A percentile compares a stretch with the other conserved stretches of the same genome.
Conservation (phyloP, 1,140 invertebrate species). For the Sitodiplosis mosellana region DNA sequence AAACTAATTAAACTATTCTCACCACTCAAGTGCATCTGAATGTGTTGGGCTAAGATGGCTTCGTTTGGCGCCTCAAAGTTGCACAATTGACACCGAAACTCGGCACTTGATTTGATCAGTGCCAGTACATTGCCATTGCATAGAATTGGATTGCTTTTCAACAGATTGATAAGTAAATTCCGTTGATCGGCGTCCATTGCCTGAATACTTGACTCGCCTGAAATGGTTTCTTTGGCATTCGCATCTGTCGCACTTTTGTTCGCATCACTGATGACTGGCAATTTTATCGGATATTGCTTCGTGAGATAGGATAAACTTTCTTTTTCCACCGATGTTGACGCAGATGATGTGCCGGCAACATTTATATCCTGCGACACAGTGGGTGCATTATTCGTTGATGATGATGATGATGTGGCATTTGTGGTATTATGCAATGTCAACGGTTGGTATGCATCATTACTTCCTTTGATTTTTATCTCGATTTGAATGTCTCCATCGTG, state of each 20-base stretch:
- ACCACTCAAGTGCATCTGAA: conserved; percentile 12
- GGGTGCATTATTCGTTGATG: conserved; percentile 46
- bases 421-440: conserved; percentile 57
- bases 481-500: conserved; percentile 50
- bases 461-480: conserved; percentile 26
- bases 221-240: too few species aligned
- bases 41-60: conserved; percentile 27
- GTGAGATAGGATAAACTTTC: too few species aligned
- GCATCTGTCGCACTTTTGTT: too few species aligned
- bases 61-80: conserved; percentile 14
- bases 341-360: conserved; percentile 11
- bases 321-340: background rate
- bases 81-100: conserved; percentile 30
- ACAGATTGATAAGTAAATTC: background rate
- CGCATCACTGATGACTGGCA: too few species aligned
- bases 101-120: conserved; percentile 39
- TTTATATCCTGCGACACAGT: conserved; percentile 37
- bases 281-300: too few species aligned
- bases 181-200: too few species aligned
- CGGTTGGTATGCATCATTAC: conserved; percentile 22
- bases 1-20: background rate
- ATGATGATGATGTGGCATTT: conserved; percentile 45
- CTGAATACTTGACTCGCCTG: too few species aligned
- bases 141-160: background rate
- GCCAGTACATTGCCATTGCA: conserved; percentile 40